Evolutionary conservation across 2,113 vertebrate species (phyloP).

Genomic region (Oreochromis spilurus): DNA sequence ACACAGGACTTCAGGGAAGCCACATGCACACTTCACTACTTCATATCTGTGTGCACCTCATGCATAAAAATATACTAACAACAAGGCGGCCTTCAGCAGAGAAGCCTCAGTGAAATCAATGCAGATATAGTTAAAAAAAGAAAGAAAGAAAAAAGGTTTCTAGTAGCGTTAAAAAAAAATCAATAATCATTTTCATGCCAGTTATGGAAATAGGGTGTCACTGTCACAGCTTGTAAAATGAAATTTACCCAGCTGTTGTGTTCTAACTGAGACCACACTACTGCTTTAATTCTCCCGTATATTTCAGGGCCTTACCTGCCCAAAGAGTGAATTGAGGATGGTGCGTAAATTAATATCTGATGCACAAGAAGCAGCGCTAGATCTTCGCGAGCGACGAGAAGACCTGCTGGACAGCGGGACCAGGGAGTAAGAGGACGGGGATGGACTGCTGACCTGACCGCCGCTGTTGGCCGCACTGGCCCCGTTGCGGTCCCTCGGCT

Average conservation of each 20-base stretch:
- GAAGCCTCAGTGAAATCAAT: neutral
- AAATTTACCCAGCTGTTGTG: neutral
- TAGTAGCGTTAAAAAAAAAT: neutral
- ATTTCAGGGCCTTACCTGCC: slow-evolving; percentile 82
- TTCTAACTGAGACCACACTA: neutral
- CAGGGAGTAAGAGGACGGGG: slow-evolving; percentile 69
- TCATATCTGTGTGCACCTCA: neutral
- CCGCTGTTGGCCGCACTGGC: slow-evolving; percentile 12
- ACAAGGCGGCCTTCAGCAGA: neutral
- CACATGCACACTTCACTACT: neutral
- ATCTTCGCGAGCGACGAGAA: slow-evolving; percentile 72
- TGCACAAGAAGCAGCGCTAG: slow-evolving; percentile 73
- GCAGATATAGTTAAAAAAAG: neutral
- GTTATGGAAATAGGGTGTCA: rapidly evolving
- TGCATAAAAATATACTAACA: neutral
- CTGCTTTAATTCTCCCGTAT: neutral
- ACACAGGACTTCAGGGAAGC: neutral
- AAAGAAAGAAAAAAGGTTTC: neutral
- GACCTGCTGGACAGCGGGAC: slow-evolving; percentile 72
- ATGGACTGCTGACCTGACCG: slow-evolving; percentile 49
- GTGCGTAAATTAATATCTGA: slow-evolving; percentile 82
- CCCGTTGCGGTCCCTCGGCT: slow-evolving; percentile 37
- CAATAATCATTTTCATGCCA: neutral
- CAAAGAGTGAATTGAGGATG: slow-evolving; percentile 90
- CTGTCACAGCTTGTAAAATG: neutral